Percentiles rank a stretch among this genome's conserved stretches.
Evolutionary conservation across 2,797 vertebrate genomes (phyloP).

Genomic region (Emys orbicularis): DNA sequence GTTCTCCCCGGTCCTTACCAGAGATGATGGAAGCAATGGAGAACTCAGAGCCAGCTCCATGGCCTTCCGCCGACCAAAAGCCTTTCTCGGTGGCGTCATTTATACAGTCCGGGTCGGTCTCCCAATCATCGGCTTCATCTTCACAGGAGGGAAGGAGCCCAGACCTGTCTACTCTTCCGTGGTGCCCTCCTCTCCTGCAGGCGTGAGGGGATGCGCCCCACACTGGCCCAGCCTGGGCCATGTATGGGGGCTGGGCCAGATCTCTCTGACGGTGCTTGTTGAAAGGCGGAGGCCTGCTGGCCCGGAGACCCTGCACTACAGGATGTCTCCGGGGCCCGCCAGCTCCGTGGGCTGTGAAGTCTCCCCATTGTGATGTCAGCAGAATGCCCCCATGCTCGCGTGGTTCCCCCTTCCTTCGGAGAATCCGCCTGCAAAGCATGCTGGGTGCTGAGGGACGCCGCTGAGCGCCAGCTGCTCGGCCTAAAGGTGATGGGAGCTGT

Average conservation of each 20-base stretch:
- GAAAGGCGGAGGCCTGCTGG: too few species aligned
- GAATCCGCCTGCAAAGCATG: not conserved
- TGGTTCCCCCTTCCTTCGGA: too few species aligned
- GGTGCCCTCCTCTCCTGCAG: not conserved
- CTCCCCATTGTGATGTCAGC: slow-evolving; percentile 21
- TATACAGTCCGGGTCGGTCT: not conserved
- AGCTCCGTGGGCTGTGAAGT: not conserved
- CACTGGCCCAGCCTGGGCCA: not conserved
- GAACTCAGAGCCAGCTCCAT: not conserved
- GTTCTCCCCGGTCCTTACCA: not conserved
- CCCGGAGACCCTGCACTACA: not conserved
- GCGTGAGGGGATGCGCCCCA: not conserved
- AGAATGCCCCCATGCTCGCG: not conserved
- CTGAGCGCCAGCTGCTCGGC: too few species aligned
- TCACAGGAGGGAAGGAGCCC: not conserved
- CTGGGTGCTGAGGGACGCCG: not conserved
- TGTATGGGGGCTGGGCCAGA: not conserved
- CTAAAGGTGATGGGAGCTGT: not conserved
- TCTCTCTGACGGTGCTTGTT: too few species aligned
- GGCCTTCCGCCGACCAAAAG: not conserved
- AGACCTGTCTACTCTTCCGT: too few species aligned
- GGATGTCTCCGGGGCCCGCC: not conserved
- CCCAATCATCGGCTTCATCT: not conserved
- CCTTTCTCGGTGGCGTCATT: not conserved
- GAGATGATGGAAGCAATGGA: not conserved